A percentile compares a stretch with the other conserved stretches of the same genome.
phyloP scores from a whole-genome alignment of 2,113 vertebrate genomes.

The Silurus glanis region DNA sequence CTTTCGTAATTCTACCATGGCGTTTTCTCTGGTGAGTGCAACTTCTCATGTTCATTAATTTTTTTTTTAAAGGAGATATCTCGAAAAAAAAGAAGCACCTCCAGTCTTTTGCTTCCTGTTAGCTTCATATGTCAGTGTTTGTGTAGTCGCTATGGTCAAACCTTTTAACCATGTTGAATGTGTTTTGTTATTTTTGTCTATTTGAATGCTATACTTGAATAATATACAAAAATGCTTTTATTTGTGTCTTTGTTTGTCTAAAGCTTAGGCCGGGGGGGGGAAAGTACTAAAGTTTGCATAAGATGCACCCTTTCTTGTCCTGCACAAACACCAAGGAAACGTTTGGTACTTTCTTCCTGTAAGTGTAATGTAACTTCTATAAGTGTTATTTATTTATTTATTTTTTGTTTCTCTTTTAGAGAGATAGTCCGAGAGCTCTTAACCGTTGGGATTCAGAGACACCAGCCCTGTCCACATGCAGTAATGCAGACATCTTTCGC shows the following conservation, averaged over 20 bases:
- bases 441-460: constrained; percentile 83
- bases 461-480: constrained; percentile 90
- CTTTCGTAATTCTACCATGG: constrained; percentile 64
- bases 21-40: constrained; percentile 78
- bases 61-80: no score
- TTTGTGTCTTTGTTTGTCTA: background rate
- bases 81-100: background rate
- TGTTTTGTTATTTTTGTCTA: no score
- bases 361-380: constrained; percentile 10
- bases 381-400: background rate
- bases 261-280: no score
- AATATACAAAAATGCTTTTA: no score
- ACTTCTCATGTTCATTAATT: background rate
- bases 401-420: constrained; percentile 65
- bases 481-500: constrained; percentile 92
- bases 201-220: no score
- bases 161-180: no score
- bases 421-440: constrained; percentile 81
- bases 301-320: background rate
- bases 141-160: no score
- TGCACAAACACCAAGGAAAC: background rate
- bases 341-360: background rate
- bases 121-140: background rate
- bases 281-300: background rate
- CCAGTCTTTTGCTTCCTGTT: background rate